Percentiles rank a stretch among this genome's conserved stretches.
These are phyloP conservation scores for Perccottus glenii DNA, from an alignment of 2,113 vertebrate species.

Conservation along the genomic window DNA sequence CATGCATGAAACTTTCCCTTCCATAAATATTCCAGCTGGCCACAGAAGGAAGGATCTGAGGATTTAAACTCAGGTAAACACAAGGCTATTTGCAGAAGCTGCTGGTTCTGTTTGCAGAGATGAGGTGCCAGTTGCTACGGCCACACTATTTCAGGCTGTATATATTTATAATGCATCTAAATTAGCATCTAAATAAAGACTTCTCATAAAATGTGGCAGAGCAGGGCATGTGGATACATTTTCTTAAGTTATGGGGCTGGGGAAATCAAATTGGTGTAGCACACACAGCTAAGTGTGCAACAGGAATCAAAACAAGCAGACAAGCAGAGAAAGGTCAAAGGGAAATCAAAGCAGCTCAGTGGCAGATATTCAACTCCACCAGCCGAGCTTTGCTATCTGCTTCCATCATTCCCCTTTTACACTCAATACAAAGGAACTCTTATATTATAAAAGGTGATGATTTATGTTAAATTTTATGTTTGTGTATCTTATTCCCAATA, in stretches of 20 bases:
- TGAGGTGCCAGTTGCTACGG: constrained; percentile 16
- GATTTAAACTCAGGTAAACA: constrained; percentile 54
- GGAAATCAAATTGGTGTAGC: constrained; percentile 56
- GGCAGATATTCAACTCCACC: constrained; percentile 29
- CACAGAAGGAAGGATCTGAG: constrained; percentile 35
- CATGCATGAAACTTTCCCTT: constrained; percentile 18
- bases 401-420: not conserved
- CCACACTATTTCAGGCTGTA: constrained; percentile 35
- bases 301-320: constrained; percentile 44
- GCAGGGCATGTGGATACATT: constrained; percentile 43
- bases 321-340: constrained; percentile 52
- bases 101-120: constrained; percentile 22
- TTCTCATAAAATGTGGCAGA: constrained; percentile 43
- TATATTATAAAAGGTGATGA: constrained; percentile 8
- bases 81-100: constrained; percentile 34
- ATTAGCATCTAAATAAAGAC: constrained; percentile 51
- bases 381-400: constrained; percentile 9
- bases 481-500: not conserved
- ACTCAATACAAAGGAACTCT: not conserved
- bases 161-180: constrained; percentile 64
- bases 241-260: constrained; percentile 29
- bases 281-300: constrained; percentile 39
- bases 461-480: not conserved
- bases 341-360: constrained; percentile 43
- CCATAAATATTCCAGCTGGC: constrained; percentile 46